Base-by-base conservation (phyloP, 1,140 invertebrate species). In the Phenacoccus solenopsis region DNA sequence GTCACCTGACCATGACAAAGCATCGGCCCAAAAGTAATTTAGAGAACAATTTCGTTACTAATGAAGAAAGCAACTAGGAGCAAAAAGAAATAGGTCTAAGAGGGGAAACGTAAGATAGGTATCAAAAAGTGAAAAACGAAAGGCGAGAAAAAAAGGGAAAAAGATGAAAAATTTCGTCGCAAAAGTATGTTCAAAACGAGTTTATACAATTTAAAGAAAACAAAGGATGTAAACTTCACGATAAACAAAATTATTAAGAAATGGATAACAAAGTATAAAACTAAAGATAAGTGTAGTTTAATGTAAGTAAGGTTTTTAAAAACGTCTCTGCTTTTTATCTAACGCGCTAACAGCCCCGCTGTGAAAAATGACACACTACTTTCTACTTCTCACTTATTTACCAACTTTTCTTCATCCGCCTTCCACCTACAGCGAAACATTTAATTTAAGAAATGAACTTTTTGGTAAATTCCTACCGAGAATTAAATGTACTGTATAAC, bases 131-230 rank as follows among this genome's bases (percentile, higher is more conserved):
- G 30, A 49, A 16, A 49, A 49, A n/a, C 20, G 16, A 49, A 49
- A 49, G 12, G 30, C 13, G 30, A 49, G 16, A 49, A 49, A n/a
- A 16, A n/a, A 49, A 49, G 20, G 12, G 38, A 49, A 49, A 32
- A 32, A 49, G 38, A 49, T 49, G 38, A 49, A 49, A 49, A 49
- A 49, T 49, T 9, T n/a, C 16, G 13, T 49, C 38, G 16, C 38
- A 49, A 49, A 49, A 49, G 38, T 49, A 49, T 49, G 38, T 49
- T 49, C 20, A 49, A 16, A 49, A 49, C 38, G 38, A 49, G 38
- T 49, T 49, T 49, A 49, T 49, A 49, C 38, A 49, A 49, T 49
- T 49, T 49, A 49, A 49, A 49, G 38, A 49, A 49, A 49, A 49
- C 38, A 49, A 49, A 49, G 38, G 38, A 49, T 49, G 38, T 49